Evolutionary conservation across 2,113 vertebrate species (phyloP), one percentile per base, ranked within the genome.

Genomic region (Megaleporinus macrocephalus): DNA sequence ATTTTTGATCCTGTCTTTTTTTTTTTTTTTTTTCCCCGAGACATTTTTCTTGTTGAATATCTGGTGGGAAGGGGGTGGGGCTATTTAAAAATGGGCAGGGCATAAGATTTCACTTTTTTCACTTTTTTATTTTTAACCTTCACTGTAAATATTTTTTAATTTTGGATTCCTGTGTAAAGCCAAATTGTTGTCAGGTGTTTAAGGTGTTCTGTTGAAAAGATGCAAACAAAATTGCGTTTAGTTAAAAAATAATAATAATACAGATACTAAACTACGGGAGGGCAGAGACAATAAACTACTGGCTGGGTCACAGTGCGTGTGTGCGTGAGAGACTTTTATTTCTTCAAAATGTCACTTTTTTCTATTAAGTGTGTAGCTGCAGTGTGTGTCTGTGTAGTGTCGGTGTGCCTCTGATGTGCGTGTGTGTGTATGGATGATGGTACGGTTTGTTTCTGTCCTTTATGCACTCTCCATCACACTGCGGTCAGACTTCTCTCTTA

Each of bases 91-190:
- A 61, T 13, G 57, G 85, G 69, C 76, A 82, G 88, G 79, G 79
- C 79, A 57, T 85, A 11, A 55, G 65, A 65, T 80, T 61, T 30
- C 61, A 51, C 49, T 57, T 55, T 82, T 77, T 76, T 78, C 63
- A 53, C 53, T 70, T 86, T 73, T 76, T 77, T 27, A 11, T 75
- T 88, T 88, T 88, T 92, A 91, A 86, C 89, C 86, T 87, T 86
- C 85, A 90, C 80, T 94, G 92, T 94, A 93, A 92, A 94, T 93
- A 92, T 86, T 82, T 87, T 89, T 89, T 89, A 22, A 59, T 85
- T 44, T 81, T 73, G 13, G 15, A 87, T 93, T 92, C 92, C 73
- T 83, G 88, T 91, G 88, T 90, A 91, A 92, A 92, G 89, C 89
- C 91, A 89, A 93, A 89, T 87, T 89, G 90, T 91, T 84, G 84